Percentiles rank a stretch among this genome's conserved stretches.
Evolutionary conservation across 2,797 vertebrate genomes (phyloP).

Genomic region (Ctenopoma kingsleyae): DNA sequence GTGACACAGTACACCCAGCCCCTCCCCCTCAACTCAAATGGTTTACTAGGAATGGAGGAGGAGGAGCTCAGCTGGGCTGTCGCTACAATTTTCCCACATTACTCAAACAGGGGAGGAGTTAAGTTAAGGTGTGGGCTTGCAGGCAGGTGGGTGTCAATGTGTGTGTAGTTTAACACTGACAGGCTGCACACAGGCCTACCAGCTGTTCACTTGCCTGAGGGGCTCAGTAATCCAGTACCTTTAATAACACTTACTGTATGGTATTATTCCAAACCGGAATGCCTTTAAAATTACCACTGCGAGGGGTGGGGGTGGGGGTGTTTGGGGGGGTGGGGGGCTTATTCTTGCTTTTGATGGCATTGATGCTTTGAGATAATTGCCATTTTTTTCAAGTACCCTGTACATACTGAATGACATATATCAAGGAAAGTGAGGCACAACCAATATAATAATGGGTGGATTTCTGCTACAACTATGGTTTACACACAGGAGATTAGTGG

Average conservation of each 20-base stretch:
- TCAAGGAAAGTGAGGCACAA: neutral
- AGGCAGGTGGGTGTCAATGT: slow-evolving; percentile 55
- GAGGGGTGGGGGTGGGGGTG: too few relatives aligned
- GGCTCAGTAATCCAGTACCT: slow-evolving; percentile 45
- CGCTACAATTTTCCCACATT: slow-evolving; percentile 72
- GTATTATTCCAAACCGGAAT: neutral
- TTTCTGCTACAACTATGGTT: slow-evolving; percentile 32
- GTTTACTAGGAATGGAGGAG: slow-evolving; percentile 57
- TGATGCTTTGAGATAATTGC: neutral
- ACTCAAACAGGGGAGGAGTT: slow-evolving; percentile 61
- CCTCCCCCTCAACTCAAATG: slow-evolving; percentile 60
- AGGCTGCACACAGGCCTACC: slow-evolving; percentile 52
- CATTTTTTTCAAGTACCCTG: neutral
- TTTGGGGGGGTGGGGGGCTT: too few relatives aligned
- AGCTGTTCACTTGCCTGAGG: slow-evolving; percentile 61
- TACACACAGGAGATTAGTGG: neutral
- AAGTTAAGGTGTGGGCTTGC: slow-evolving; percentile 43
- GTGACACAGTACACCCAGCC: slow-evolving; percentile 53
- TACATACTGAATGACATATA: neutral
- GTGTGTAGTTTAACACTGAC: slow-evolving; percentile 42
- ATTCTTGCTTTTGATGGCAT: too few relatives aligned
- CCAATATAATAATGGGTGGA: slow-evolving; percentile 21
- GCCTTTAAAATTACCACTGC: neutral
- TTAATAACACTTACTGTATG: slow-evolving; percentile 19
- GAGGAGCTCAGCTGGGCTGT: slow-evolving; percentile 50